A percentile compares a stretch with the other conserved stretches of the same genome.
Conservation (phyloP, 2,797 vertebrate species). For the Micrastur ruficollis region DNA sequence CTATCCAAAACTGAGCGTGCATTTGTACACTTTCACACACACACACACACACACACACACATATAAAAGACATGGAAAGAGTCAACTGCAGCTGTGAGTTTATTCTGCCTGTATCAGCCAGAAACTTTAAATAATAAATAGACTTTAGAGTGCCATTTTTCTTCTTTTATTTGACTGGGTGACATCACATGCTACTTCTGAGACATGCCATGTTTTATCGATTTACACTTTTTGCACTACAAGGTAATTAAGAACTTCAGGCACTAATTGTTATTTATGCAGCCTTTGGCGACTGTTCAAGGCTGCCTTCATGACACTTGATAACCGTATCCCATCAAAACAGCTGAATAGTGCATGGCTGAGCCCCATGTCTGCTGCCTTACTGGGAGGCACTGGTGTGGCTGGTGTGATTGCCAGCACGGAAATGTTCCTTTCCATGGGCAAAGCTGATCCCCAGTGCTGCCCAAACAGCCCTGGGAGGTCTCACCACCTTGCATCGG, state of each 20-base stretch:
- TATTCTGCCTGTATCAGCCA: background rate
- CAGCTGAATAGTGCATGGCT: fast-evolving
- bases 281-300: background rate
- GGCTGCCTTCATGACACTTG: background rate
- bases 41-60: background rate
- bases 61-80: background rate
- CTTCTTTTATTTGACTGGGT: background rate
- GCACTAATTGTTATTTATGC: background rate
- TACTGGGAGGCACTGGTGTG: background rate
- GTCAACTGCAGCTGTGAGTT: background rate
- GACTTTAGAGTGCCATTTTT: background rate
- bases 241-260: background rate
- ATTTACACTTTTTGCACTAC: background rate
- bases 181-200: background rate
- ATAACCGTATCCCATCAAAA: background rate
- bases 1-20: background rate
- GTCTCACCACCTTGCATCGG: fast-evolving
- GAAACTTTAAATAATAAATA: background rate
- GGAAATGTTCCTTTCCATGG: background rate
- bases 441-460: background rate
- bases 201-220: fast-evolving
- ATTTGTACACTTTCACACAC: background rate
- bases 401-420: fast-evolving
- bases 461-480: background rate
- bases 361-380: background rate